phyloP scores from a whole-genome alignment of 2,888 invertebrate genomes.

The Parnassius glacialis region DNA sequence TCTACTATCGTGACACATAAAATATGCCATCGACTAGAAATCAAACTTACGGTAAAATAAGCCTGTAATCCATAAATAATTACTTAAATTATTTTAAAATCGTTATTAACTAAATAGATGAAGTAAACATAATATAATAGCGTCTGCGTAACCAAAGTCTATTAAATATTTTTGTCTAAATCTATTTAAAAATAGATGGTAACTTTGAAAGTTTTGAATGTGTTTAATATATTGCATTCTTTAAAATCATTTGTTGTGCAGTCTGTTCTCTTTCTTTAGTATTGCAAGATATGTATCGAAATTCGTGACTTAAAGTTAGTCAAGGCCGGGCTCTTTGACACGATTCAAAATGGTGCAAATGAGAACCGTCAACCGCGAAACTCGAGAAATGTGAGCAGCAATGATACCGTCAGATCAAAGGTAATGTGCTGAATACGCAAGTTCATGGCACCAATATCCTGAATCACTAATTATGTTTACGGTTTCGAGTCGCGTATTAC shows the following conservation, averaged over 20 bases:
- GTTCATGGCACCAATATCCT: conserved; percentile 37
- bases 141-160: too few species aligned
- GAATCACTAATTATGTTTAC: conserved; percentile 39
- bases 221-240: too few species aligned
- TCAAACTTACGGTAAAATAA: too few species aligned
- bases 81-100: too few species aligned
- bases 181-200: too few species aligned
- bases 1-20: too few species aligned
- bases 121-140: too few species aligned
- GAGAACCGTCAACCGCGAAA: conserved; percentile 42
- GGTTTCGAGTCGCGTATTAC: conserved; percentile 27
- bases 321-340: conserved; percentile 44
- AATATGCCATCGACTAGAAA: too few species aligned
- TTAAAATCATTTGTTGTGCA: not conserved
- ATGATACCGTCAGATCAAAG: conserved; percentile 46
- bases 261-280: conserved; percentile 28
- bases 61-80: too few species aligned
- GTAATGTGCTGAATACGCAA: conserved; percentile 53
- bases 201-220: too few species aligned
- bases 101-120: too few species aligned
- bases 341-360: conserved; percentile 48
- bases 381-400: conserved; percentile 40
- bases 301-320: conserved; percentile 39
- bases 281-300: conserved; percentile 37
- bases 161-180: too few species aligned